Percentiles rank a stretch among this genome's conserved stretches.
Evolutionary conservation across 2,888 invertebrate genomes (phyloP).

Genomic region (Slavum lentiscoides): DNA sequence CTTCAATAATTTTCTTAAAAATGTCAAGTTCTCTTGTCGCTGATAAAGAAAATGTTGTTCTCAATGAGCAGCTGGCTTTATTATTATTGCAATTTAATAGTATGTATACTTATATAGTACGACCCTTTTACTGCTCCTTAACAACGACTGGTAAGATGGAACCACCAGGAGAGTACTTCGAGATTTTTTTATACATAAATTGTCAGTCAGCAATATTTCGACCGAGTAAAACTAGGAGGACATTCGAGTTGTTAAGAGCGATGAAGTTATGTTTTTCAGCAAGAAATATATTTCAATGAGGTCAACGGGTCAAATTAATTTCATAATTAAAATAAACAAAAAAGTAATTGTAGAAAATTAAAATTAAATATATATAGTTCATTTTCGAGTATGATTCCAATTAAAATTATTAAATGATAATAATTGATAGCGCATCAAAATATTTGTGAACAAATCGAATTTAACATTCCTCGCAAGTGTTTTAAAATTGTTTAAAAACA

Average conservation of each 20-base stretch:
- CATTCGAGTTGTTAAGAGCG: background rate
- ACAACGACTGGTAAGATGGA: background rate
- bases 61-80: background rate
- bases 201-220: background rate
- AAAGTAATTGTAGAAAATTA: background rate
- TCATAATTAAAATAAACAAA: too few relatives aligned
- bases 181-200: background rate
- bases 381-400: too few relatives aligned
- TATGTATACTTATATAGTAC: too few relatives aligned
- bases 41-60: background rate
- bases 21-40: background rate
- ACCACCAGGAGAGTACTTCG: constrained; percentile 2
- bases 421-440: too few relatives aligned
- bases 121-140: background rate
- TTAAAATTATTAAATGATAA: too few relatives aligned
- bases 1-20: constrained; percentile 5
- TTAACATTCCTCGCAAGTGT: too few relatives aligned
- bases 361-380: too few relatives aligned
- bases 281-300: background rate
- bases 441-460: too few relatives aligned
- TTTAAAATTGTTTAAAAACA: too few relatives aligned
- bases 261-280: background rate
- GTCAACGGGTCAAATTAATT: background rate
- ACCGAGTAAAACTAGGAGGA: background rate
- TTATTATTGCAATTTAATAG: background rate